Base-by-base conservation (phyloP, 2,113 vertebrate genomes). In the Ibidorhyncha struthersii region DNA sequence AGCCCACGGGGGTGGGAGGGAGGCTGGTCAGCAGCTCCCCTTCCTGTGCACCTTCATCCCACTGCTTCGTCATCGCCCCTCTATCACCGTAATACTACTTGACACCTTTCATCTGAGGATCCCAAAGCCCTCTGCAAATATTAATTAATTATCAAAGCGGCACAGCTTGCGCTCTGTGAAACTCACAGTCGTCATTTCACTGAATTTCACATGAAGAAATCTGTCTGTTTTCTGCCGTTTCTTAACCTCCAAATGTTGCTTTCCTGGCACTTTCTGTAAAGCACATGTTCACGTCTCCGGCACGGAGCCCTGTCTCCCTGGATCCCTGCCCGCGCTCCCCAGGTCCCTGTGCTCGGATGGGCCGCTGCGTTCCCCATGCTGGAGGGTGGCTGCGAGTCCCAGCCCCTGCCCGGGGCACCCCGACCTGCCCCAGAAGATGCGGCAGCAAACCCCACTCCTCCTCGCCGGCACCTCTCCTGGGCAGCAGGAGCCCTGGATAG, bases 231-330 rank as follows among this genome's bases (percentile, higher is more conserved):
- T 69, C 80, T 92, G 94, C 93, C 91, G 70, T 93, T 78, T 8
- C 91, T 73, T 95, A 76, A 90, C 93, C 90, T 95, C 94, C 91
- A 88, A 92, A 96, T 90, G 93, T 61, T 95, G 94, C 96, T 97
- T 92, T 90, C 88, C 72, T 92, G 93, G 93, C 82, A 23, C 82
- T 76, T 92, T 3, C 66, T 12, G 0, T 50, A 50, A 86, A 86
- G 82, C 93, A 77, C 92, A 76, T 65, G 88, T 70, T 93, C 85
- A 52, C 16, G 4, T 85, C 92, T 82, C 20, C 92, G 67, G 47
- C 52, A 14, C 3, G 0, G 30, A 81, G 78, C 52, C n/a, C 59
- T n/a, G 50, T 47, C 71, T 89, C 83, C 96, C 80, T 92, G 93
- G 79, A 58, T 85, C 71, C 38, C 69, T 71, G 70, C 91, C 88